Conservation (phyloP, 2,888 invertebrate genomes). For the Entomobrya multifasciata region DNA sequence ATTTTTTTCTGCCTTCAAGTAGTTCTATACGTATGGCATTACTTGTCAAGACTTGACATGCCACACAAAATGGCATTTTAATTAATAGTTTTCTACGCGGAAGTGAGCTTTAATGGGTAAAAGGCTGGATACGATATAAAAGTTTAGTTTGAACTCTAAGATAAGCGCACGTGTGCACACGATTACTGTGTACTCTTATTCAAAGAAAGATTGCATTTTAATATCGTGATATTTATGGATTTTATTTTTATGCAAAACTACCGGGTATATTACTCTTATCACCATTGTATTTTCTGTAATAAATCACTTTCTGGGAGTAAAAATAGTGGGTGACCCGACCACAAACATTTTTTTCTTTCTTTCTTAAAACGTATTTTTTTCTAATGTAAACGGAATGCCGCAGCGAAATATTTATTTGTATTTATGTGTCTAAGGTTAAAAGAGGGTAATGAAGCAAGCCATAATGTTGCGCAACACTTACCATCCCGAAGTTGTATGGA, state of each 20-base stretch:
- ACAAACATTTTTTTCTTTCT: neutral
- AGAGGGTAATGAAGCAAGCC: neutral
- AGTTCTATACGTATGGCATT: neutral
- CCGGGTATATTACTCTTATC: neutral
- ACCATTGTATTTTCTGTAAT: neutral
- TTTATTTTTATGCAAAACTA: slow-evolving; percentile 11
- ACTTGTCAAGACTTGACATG: slow-evolving; percentile 29
- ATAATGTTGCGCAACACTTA: slow-evolving; percentile 81
- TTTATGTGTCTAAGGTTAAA: neutral
- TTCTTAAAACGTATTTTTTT: too few relatives aligned
- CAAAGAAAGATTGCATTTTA: neutral
- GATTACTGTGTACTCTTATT: too few relatives aligned
- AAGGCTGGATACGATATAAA: neutral
- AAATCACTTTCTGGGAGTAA: slow-evolving; percentile 9
- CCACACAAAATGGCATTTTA: slow-evolving; percentile 44
- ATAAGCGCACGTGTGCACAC: too few relatives aligned
- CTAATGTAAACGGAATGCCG: too few relatives aligned
- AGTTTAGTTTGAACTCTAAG: neutral
- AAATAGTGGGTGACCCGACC: neutral
- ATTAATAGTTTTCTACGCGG: slow-evolving; percentile 61
- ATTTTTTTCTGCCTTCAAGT: neutral
- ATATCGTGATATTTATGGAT: neutral
- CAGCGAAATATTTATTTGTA: too few relatives aligned
- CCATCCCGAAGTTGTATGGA: slow-evolving; percentile 89
- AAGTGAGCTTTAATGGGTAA: slow-evolving; percentile 45